phyloP scores from a whole-genome alignment of 2,797 vertebrate genomes.

The Coracias cyanogaster region DNA sequence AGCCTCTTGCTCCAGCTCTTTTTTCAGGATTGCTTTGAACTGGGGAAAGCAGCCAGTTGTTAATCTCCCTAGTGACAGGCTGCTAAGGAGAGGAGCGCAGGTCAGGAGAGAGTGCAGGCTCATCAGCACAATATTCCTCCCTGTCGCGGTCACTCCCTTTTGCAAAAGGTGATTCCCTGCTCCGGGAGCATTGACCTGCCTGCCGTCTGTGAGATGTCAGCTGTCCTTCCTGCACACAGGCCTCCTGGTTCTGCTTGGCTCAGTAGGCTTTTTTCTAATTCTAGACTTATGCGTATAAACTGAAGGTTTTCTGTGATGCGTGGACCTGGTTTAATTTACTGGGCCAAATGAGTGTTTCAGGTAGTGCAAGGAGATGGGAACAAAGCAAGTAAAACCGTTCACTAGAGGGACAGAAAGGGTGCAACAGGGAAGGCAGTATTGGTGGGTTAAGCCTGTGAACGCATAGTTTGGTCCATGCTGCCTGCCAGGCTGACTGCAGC shows the following conservation, averaged over 20 bases:
- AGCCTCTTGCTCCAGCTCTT: conserved; percentile 23
- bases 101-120: conserved; percentile 11
- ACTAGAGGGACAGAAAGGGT: neutral
- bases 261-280: neutral
- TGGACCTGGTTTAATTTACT: neutral
- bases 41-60: conserved; percentile 36
- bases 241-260: neutral
- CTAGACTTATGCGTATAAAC: neutral
- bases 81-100: conserved; percentile 14
- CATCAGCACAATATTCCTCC: neutral
- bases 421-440: neutral
- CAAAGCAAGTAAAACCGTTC: neutral
- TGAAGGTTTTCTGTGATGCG: neutral
- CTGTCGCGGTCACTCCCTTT: no score
- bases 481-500: neutral
- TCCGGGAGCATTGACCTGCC: neutral
- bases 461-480: neutral
- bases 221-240: neutral
- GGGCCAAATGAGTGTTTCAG: neutral
- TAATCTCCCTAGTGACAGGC: conserved; percentile 61
- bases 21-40: conserved; percentile 59
- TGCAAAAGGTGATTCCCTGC: neutral
- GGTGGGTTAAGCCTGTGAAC: neutral
- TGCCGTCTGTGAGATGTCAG: neutral
- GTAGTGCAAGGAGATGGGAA: neutral